Evolutionary conservation across 2,888 invertebrate species (phyloP).

Genomic region (Synanthedon formicaeformis): DNA sequence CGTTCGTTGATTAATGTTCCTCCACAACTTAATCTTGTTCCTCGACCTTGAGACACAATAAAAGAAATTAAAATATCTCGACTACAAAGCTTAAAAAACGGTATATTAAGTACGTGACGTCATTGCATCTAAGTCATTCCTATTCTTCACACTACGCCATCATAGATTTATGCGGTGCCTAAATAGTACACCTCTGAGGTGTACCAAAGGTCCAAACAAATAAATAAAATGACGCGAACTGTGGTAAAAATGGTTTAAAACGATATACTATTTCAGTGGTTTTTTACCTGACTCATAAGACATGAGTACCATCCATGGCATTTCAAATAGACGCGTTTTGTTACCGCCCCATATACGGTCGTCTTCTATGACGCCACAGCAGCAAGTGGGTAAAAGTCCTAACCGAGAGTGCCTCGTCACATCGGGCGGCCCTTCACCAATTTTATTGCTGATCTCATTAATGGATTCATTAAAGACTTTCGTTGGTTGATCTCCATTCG

Average conservation of each 20-base stretch:
- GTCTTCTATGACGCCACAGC: conserved; percentile 69
- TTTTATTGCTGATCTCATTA: conserved; percentile 3
- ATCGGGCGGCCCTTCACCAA: conserved; percentile 16
- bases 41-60: conserved; percentile 25
- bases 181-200: no score
- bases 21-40: conserved; percentile 47
- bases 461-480: neutral
- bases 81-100: no score
- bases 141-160: no score
- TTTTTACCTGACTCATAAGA: conserved; percentile 62
- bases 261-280: neutral
- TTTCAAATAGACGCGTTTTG: conserved; percentile 72
- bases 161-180: no score
- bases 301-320: conserved; percentile 83
- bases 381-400: conserved; percentile 30
- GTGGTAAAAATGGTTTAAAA: no score
- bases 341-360: conserved; percentile 74
- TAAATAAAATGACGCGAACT: no score
- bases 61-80: neutral
- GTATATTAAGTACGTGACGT: neutral
- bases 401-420: conserved; percentile 32
- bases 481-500: neutral
- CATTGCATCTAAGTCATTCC: neutral
- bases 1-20: conserved; percentile 67
- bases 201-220: no score